Conservation (phyloP, 2,113 vertebrate genomes). For the Tupaia tana region DNA sequence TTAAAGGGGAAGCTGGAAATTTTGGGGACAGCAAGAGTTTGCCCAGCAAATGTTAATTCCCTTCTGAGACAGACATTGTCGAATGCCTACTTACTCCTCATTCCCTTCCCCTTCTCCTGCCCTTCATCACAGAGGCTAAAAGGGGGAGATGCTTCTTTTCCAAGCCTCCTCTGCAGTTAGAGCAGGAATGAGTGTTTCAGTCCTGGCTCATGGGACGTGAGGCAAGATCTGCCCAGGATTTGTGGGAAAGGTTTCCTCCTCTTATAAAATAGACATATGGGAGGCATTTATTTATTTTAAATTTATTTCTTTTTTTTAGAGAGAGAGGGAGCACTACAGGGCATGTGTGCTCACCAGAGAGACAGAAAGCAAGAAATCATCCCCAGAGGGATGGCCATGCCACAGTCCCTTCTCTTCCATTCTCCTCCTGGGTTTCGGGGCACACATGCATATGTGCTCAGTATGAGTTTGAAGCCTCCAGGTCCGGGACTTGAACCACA, state of each 20-base stretch:
- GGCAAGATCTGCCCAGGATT: not conserved
- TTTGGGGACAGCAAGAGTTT: not conserved
- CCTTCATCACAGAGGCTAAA: not conserved
- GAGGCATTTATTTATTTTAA: not conserved
- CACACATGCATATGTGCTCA: too few relatives aligned
- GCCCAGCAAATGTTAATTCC: not conserved
- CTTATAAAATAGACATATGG: not conserved
- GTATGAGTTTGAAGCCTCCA: too few relatives aligned
- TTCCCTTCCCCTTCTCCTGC: not conserved
- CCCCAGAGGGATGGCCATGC: too few relatives aligned
- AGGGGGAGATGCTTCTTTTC: not conserved
- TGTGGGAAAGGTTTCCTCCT: not conserved
- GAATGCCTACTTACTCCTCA: not conserved
- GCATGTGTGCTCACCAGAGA: too few relatives aligned
- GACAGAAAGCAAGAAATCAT: too few relatives aligned
- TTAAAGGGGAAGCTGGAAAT: slow-evolving; percentile 63
- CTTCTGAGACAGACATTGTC: not conserved
- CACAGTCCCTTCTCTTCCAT: too few relatives aligned
- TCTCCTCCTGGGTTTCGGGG: too few relatives aligned
- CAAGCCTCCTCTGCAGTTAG: not conserved
- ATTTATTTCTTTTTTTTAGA: too few relatives aligned
- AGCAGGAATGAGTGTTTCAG: not conserved
- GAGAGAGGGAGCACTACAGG: too few relatives aligned
- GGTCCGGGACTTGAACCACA: too few relatives aligned
- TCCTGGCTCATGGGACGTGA: not conserved